Evolutionary conservation across 2,113 vertebrate species (phyloP).

Genomic region (Petrocephalus microphthalmus): DNA sequence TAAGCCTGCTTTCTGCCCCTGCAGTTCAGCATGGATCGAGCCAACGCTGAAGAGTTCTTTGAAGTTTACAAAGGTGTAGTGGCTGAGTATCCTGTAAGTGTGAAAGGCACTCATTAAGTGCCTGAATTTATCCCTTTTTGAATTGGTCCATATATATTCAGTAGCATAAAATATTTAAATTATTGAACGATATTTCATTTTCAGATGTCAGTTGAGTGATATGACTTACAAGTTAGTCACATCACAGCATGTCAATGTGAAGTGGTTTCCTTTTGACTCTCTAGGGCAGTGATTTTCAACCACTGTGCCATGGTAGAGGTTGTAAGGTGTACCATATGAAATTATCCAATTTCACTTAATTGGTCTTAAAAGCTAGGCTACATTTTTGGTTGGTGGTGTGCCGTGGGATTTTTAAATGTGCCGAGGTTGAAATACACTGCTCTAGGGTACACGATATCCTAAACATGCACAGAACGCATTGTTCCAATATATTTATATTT

Average conservation of each 20-base stretch:
- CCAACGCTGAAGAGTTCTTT: conserved; percentile 86
- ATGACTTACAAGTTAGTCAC: neutral
- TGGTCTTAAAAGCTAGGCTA: no score
- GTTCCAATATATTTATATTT: neutral
- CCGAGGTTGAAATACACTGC: no score
- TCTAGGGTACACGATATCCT: neutral
- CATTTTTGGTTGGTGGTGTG: no score
- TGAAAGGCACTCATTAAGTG: neutral
- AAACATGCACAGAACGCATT: neutral
- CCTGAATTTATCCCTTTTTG: neutral
- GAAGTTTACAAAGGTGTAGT: conserved; percentile 68
- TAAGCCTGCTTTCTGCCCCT: conserved; percentile 12
- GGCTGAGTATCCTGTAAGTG: conserved; percentile 81
- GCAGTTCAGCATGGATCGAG: conserved; percentile 81
- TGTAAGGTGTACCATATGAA: no score
- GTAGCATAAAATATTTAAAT: neutral
- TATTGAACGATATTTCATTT: neutral
- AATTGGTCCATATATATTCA: neutral
- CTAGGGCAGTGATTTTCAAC: no score
- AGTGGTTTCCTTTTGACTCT: neutral
- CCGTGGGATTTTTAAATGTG: no score
- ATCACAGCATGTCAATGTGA: neutral
- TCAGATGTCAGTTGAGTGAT: neutral
- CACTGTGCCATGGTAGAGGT: no score
- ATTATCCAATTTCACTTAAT: no score